These are phyloP conservation scores for Tiliacea citrago DNA, from an alignment of 2,888 invertebrate genomes.

Conservation along the genomic window DNA sequence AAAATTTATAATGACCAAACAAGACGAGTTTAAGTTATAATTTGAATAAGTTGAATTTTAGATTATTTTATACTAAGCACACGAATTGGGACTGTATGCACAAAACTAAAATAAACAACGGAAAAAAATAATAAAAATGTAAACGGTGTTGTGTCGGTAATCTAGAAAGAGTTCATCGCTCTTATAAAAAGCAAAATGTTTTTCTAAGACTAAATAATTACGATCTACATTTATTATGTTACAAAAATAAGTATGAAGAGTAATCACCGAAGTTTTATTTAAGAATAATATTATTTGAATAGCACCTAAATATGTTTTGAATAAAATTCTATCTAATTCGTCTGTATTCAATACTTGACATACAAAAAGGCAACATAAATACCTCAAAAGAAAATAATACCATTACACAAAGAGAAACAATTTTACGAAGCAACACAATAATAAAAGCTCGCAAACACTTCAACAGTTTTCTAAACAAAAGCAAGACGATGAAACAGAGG, in stretches of 20 bases:
- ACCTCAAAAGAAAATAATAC: not conserved
- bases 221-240: not conserved
- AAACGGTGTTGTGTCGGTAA: too few relatives aligned
- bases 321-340: not conserved
- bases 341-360: not conserved
- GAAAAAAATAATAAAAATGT: too few relatives aligned
- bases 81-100: too few relatives aligned
- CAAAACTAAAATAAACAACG: too few relatives aligned
- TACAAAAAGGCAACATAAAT: not conserved
- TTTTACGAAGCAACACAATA: not conserved
- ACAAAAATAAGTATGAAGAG: not conserved
- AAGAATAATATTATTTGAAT: not conserved
- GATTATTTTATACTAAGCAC: too few relatives aligned
- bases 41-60: too few relatives aligned
- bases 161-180: too few relatives aligned
- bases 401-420: not conserved
- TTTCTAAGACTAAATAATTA: too few relatives aligned
- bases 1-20: too few relatives aligned
- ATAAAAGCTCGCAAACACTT: conserved; percentile 2
- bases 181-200: too few relatives aligned
- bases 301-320: not conserved
- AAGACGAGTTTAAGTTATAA: too few relatives aligned
- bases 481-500: conserved; percentile 20
- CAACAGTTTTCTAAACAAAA: conserved; percentile 17
- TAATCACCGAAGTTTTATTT: not conserved